phyloP scores from a whole-genome alignment of 2,888 invertebrate genomes.

The Isotomurus palustris region DNA sequence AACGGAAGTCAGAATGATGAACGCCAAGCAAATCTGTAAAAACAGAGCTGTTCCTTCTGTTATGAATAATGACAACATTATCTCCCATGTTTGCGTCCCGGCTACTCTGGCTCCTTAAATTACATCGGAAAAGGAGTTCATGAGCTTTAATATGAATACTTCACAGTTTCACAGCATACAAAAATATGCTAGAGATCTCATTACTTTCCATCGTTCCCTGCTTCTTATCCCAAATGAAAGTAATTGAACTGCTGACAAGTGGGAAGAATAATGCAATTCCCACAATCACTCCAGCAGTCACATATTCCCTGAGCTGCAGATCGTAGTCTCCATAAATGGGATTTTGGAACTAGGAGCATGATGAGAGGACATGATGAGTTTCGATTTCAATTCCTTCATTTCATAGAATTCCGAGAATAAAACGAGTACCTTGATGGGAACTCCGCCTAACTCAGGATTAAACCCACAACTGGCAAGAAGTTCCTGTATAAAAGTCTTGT shows the following conservation, averaged over 20 bases:
- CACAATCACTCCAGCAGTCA: slow-evolving; percentile 5
- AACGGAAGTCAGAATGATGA: slow-evolving; percentile 83
- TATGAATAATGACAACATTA: slow-evolving; percentile 85
- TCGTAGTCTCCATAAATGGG: slow-evolving; percentile 10
- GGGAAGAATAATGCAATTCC: slow-evolving; percentile 85
- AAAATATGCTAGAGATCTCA: no score
- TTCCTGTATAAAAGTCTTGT: slow-evolving; percentile 8
- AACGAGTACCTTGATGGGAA: slow-evolving; percentile 3
- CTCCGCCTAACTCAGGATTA: slow-evolving; percentile 10
- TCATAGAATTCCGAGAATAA: background rate
- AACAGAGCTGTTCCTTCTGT: slow-evolving; percentile 93
- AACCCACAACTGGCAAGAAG: slow-evolving; percentile 4
- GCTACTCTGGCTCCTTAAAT: slow-evolving; percentile 43
- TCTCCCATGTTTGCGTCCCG: slow-evolving; percentile 85
- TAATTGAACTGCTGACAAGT: slow-evolving; percentile 53
- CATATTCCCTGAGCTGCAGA: slow-evolving; percentile 6
- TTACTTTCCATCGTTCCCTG: slow-evolving; percentile 37
- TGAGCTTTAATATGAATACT: no score
- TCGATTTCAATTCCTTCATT: background rate
- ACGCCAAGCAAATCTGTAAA: slow-evolving; percentile 82
- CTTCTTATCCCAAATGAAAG: slow-evolving; percentile 41
- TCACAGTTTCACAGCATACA: no score
- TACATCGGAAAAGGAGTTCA: no score
- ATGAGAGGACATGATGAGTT: background rate
- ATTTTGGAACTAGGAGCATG: slow-evolving; percentile 1